Evolutionary conservation across 2,888 invertebrate genomes (phyloP).

Genomic region (Abrostola triplasia): DNA sequence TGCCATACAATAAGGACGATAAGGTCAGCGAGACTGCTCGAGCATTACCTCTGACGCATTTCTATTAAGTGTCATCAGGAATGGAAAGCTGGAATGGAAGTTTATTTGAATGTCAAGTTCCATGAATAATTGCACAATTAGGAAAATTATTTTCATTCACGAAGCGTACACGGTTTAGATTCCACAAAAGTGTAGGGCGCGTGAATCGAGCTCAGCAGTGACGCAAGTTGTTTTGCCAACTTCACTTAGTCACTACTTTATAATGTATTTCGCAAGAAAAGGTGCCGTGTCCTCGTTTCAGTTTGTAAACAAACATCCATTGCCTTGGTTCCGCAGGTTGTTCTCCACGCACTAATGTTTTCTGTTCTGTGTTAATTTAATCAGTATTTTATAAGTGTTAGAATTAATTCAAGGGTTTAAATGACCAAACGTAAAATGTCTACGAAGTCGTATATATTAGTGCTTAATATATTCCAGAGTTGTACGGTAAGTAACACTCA

Average conservation of each 20-base stretch:
- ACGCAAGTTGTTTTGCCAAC: constrained; percentile 83
- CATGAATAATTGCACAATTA: constrained; percentile 13
- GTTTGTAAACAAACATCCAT: constrained; percentile 75
- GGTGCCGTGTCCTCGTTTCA: constrained; percentile 78
- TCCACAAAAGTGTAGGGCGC: constrained; percentile 43
- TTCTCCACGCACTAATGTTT: constrained; percentile 30
- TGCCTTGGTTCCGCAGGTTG: constrained; percentile 44
- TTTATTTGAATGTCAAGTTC: background rate
- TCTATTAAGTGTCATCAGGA: no score
- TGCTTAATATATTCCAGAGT: constrained; percentile 36
- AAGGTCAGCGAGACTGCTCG: no score
- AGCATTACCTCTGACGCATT: no score
- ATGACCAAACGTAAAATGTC: constrained; percentile 32
- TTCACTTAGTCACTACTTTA: constrained; percentile 76
- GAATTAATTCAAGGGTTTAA: constrained; percentile 24
- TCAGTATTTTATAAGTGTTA: constrained; percentile 19
- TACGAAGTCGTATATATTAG: constrained; percentile 28
- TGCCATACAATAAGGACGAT: no score
- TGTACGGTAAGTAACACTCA: constrained; percentile 39
- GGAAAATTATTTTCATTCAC: constrained; percentile 38
- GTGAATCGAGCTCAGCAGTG: constrained; percentile 56
- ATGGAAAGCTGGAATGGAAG: no score
- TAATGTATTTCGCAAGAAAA: constrained; percentile 79
- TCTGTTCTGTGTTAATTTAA: constrained; percentile 29
- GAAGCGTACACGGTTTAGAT: constrained; percentile 24